These are phyloP conservation scores for Scaptomyza pallida DNA, from an alignment of 1,140 invertebrate genomes.

Conservation along the genomic window DNA sequence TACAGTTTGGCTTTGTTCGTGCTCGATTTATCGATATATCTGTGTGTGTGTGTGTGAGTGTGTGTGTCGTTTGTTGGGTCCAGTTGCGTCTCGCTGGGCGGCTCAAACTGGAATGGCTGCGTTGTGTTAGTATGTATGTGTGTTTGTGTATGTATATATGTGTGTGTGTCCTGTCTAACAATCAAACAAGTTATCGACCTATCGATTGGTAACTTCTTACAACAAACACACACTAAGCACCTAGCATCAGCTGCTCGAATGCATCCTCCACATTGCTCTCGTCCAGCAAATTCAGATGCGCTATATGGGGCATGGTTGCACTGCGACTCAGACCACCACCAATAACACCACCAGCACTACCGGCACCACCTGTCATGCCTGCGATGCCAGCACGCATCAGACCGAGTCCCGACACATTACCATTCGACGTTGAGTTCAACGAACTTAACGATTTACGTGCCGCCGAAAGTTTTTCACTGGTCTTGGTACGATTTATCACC, in stretches of 20 bases:
- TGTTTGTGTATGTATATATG: conserved; percentile 30
- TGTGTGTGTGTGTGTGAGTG: conserved; percentile 12
- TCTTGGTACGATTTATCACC: conserved; percentile 84
- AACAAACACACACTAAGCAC: conserved; percentile 57
- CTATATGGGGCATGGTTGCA: conserved; percentile 89
- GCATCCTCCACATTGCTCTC: conserved; percentile 90
- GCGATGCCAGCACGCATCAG: conserved; percentile 64
- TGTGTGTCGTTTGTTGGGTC: conserved; percentile 44
- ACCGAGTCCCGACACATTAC: conserved; percentile 72
- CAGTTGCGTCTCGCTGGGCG: conserved; percentile 45
- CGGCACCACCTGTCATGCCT: conserved; percentile 68
- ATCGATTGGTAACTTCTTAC: neutral
- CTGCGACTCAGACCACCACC: conserved; percentile 86
- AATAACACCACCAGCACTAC: conserved; percentile 61
- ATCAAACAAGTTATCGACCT: conserved; percentile 12
- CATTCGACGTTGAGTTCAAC: conserved; percentile 67
- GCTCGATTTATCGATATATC: neutral
- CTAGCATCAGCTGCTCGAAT: conserved; percentile 90
- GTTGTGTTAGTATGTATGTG: conserved; percentile 16
- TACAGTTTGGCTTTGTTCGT: conserved; percentile 34
- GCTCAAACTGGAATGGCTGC: conserved; percentile 54
- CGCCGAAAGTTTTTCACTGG: conserved; percentile 85
- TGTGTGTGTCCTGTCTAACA: conserved; percentile 1
- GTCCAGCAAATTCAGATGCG: conserved; percentile 87
- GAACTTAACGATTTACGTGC: conserved; percentile 79